phyloP scores from a whole-genome alignment of 1,140 invertebrate genomes.

The Plutomurus gul region DNA sequence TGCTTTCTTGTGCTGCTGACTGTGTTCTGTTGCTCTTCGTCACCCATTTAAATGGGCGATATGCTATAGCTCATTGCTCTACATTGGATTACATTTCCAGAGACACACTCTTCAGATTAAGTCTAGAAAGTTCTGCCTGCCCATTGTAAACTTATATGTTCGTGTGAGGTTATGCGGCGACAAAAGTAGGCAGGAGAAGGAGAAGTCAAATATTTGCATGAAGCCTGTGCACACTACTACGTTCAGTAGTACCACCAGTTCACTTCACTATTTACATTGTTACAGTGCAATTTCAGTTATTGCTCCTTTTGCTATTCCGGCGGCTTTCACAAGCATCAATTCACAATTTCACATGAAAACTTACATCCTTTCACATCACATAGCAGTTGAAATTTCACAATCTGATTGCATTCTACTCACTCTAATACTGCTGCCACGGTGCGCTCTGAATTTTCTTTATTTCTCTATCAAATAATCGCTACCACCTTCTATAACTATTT shows the following conservation, averaged over 20 bases:
- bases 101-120: too few relatives aligned
- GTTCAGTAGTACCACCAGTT: too few relatives aligned
- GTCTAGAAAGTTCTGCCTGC: too few relatives aligned
- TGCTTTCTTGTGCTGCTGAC: too few relatives aligned
- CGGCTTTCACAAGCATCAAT: slow-evolving; percentile 13
- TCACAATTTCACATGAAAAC: slow-evolving; percentile 19
- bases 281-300: slow-evolving; percentile 14
- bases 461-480: neutral
- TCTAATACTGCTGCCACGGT: neutral
- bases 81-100: too few relatives aligned
- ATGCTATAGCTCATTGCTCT: too few relatives aligned
- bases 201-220: slow-evolving; percentile 9
- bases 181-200: neutral
- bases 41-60: too few relatives aligned
- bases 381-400: neutral
- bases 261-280: slow-evolving; percentile 9
- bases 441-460: neutral
- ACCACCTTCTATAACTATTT: too few relatives aligned
- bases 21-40: too few relatives aligned
- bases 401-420: neutral
- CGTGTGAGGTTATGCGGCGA: too few relatives aligned
- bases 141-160: too few relatives aligned
- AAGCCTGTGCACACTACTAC: neutral
- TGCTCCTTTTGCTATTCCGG: slow-evolving; percentile 1
- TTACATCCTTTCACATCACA: neutral